phyloP scores from a whole-genome alignment of 2,888 invertebrate species.

The Crocallis elinguaria region DNA sequence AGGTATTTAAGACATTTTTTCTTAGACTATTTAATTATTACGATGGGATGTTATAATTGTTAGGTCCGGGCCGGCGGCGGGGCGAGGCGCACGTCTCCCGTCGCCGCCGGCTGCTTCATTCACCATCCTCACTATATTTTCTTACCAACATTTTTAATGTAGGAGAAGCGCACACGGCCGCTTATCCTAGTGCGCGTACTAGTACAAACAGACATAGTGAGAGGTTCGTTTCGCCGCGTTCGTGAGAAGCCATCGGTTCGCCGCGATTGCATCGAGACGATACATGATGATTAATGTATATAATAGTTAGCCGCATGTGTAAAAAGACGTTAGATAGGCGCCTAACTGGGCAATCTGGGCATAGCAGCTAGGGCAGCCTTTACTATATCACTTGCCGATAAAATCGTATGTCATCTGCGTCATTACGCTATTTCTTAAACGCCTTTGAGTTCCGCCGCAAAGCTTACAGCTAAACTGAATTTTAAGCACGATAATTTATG shows the following conservation, averaged over 20 bases:
- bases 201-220: slow-evolving; percentile 79
- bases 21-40: slow-evolving; percentile 84
- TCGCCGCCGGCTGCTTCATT: slow-evolving; percentile 76
- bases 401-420: slow-evolving; percentile 17
- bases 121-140: slow-evolving; percentile 84
- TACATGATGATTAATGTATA: slow-evolving; percentile 76
- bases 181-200: slow-evolving; percentile 78
- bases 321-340: slow-evolving; percentile 70
- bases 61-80: slow-evolving; percentile 76
- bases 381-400: slow-evolving; percentile 23
- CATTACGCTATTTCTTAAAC: slow-evolving; percentile 34
- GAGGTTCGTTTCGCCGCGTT: slow-evolving; percentile 77
- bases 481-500: no score
- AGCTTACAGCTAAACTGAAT: not conserved
- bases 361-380: slow-evolving; percentile 49
- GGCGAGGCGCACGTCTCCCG: slow-evolving; percentile 54
- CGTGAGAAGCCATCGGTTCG: slow-evolving; percentile 84
- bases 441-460: slow-evolving; percentile 1
- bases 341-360: slow-evolving; percentile 57
- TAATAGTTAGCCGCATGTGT: slow-evolving; percentile 83
- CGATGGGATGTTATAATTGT: slow-evolving; percentile 82
- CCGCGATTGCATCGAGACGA: slow-evolving; percentile 79
- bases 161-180: slow-evolving; percentile 82
- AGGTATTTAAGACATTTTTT: slow-evolving; percentile 85
- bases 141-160: slow-evolving; percentile 82